Percentiles rank a stretch among this genome's conserved stretches.
Conservation (phyloP, 1,140 invertebrate species). For the Dufourea novaeangliae region DNA sequence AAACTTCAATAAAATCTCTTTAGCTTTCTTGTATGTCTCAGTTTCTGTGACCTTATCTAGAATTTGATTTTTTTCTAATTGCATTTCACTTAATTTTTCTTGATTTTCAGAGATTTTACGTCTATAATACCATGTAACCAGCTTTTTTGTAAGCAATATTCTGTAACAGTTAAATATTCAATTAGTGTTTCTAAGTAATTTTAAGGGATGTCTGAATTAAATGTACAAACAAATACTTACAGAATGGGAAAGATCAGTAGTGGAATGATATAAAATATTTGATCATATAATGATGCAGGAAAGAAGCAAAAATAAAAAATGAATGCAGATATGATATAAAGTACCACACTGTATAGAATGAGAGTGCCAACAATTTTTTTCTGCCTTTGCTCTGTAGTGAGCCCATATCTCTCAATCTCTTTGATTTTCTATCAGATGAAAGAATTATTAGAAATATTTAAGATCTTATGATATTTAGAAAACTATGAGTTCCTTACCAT, state of each 20-base stretch:
- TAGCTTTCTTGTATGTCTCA: constrained; percentile 98
- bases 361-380: constrained; percentile 90
- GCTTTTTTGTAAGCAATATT: constrained; percentile 89
- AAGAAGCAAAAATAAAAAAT: constrained; percentile 91
- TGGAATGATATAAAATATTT: constrained; percentile 87
- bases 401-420: constrained; percentile 89
- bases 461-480: constrained; percentile 29
- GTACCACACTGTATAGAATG: constrained; percentile 89
- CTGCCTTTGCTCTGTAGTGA: constrained; percentile 89
- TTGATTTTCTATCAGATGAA: constrained; percentile 86
- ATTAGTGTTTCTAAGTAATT: constrained; percentile 6
- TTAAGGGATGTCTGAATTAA: background rate
- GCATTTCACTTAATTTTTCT: constrained; percentile 87
- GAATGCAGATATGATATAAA: constrained; percentile 89
- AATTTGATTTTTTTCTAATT: constrained; percentile 92
- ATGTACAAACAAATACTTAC: constrained; percentile 84
- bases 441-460: constrained; percentile 45
- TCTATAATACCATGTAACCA: constrained; percentile 94
- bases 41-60: constrained; percentile 98
- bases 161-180: constrained; percentile 82
- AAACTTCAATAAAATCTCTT: constrained; percentile 95
- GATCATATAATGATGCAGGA: constrained; percentile 86
- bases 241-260: constrained; percentile 89
- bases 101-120: constrained; percentile 91
- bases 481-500: constrained; percentile 75